Conservation (phyloP, 2,888 invertebrate genomes). For the Zootermopsis nevadensis region DNA sequence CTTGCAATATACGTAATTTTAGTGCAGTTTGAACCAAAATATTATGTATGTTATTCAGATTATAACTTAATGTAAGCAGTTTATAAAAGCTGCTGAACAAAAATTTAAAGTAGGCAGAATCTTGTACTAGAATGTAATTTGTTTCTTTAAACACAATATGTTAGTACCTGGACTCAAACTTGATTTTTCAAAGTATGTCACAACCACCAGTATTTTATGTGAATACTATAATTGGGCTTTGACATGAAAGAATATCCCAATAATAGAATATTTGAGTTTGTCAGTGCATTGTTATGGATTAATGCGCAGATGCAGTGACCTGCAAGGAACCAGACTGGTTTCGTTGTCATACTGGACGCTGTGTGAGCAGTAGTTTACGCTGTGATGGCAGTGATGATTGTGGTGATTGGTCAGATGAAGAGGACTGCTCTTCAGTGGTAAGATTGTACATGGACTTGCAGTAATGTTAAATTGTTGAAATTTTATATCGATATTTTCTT, state of each 20-base stretch:
- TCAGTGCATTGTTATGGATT: too few species aligned
- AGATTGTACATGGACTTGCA: background rate
- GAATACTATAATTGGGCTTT: background rate
- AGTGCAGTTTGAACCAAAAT: too few species aligned
- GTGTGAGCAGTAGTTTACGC: conserved; percentile 59
- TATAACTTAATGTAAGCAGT: too few species aligned
- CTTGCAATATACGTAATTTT: too few species aligned
- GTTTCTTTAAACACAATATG: too few species aligned
- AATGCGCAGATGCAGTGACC: background rate
- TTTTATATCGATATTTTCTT: too few species aligned
- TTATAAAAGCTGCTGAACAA: too few species aligned
- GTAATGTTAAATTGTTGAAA: too few species aligned
- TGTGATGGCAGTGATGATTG: conserved; percentile 66
- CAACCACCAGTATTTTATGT: background rate
- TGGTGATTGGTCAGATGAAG: conserved; percentile 61
- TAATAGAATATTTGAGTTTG: too few species aligned
- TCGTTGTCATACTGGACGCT: conserved; percentile 69
- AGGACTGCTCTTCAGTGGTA: conserved; percentile 63
- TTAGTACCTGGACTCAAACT: background rate
- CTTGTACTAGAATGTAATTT: too few species aligned
- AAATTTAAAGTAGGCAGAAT: too few species aligned
- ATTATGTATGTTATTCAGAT: too few species aligned
- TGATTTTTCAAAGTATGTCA: background rate
- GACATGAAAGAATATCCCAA: background rate
- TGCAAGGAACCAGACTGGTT: conserved; percentile 60